A percentile compares a stretch with the other conserved stretches of the same genome.
phyloP scores from a whole-genome alignment of 2,113 vertebrate genomes.

The Macroglossus sobrinus region DNA sequence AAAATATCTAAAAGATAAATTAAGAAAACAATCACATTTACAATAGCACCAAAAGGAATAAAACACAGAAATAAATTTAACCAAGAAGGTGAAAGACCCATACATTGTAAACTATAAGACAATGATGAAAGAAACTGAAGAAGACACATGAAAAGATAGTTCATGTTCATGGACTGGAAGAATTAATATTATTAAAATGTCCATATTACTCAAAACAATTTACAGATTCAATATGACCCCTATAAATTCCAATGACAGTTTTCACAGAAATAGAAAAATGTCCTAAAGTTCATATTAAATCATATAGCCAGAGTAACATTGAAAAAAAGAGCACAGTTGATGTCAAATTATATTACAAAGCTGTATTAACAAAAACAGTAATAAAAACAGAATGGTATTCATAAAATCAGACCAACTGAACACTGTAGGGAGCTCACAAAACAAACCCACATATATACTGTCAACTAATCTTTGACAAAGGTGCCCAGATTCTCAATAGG shows the following conservation, averaged over 20 bases:
- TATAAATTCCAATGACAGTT: not conserved
- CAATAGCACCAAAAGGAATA: not conserved
- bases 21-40: not conserved
- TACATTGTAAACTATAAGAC: not conserved
- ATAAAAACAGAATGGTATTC: not conserved
- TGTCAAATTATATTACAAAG: not conserved
- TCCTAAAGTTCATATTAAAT: not conserved
- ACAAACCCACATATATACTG: not conserved
- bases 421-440: not conserved
- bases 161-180: not conserved
- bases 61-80: not conserved
- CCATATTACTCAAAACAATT: not conserved
- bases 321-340: not conserved
- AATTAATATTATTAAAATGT: not conserved
- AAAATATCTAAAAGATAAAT: not conserved
- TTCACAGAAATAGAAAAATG: not conserved
- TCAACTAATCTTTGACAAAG: too few species aligned
- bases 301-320: not conserved
- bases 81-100: not conserved
- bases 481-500: not conserved
- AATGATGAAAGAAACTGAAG: not conserved
- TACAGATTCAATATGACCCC: not conserved
- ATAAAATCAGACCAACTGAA: not conserved
- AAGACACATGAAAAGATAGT: not conserved
- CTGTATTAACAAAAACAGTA: not conserved